Evolutionary conservation across 2,113 vertebrate species (phyloP).

Genomic region (Pangasianodon gigas): DNA sequence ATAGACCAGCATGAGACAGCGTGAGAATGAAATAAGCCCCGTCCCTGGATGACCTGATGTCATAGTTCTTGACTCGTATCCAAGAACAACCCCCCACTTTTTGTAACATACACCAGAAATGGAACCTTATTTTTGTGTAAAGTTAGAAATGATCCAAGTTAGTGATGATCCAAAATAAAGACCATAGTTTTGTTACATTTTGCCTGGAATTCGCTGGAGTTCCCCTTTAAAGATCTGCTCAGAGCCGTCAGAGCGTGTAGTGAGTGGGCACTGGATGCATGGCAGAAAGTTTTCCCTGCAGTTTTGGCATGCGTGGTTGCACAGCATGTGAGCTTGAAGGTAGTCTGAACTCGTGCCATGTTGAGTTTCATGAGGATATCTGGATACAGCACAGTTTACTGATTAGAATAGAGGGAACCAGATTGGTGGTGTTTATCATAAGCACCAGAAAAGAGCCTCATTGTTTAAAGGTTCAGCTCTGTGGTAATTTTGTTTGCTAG

Average conservation of each 20-base stretch:
- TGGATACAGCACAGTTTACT: not conserved
- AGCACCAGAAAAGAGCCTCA: not conserved
- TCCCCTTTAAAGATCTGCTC: not conserved
- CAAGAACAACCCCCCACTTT: not conserved
- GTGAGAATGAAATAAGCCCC: not conserved
- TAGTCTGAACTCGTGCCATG: not conserved
- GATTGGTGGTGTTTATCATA: not conserved
- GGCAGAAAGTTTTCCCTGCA: slow-evolving; percentile 12
- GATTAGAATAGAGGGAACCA: not conserved
- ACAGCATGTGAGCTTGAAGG: not conserved
- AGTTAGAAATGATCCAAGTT: not conserved
- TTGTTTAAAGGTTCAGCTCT: not conserved
- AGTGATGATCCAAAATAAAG: not conserved
- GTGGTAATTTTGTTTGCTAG: not conserved
- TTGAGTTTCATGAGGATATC: not conserved
- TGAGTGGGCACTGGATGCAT: not conserved
- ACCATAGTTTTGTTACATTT: not conserved
- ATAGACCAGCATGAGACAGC: not conserved
- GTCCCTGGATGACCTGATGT: not conserved
- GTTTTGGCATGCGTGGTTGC: not conserved
- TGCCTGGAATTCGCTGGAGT: not conserved
- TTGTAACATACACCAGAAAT: not conserved
- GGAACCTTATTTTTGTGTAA: not conserved
- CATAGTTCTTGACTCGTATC: not conserved
- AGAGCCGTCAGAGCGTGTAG: not conserved